A percentile compares a stretch with the other conserved stretches of the same genome.
These are phyloP conservation scores for Danio choprae DNA, from an alignment of 2,797 vertebrate genomes.

Conservation along the genomic window DNA sequence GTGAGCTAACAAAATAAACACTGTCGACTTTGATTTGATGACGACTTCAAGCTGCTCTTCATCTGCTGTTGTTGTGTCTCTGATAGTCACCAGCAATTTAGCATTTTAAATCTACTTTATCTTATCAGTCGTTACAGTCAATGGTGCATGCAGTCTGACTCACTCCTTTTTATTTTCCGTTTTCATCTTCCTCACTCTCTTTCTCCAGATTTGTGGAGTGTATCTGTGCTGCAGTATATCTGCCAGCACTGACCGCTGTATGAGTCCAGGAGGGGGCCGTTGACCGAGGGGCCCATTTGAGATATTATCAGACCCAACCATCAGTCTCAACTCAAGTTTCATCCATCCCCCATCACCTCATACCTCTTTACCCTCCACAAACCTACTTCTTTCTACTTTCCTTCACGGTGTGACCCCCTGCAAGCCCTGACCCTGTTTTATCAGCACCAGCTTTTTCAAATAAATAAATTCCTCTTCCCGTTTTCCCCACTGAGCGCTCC, in stretches of 20 bases:
- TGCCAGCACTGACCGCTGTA: constrained; percentile 42
- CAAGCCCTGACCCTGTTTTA: constrained; percentile 51
- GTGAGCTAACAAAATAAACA: no score
- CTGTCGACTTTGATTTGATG: no score
- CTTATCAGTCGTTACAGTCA: constrained; percentile 35
- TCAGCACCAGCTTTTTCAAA: constrained; percentile 59
- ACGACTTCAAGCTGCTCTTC: constrained; percentile 3
- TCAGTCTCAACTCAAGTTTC: constrained; percentile 73
- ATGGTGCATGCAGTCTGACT: constrained; percentile 32
- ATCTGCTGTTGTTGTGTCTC: background rate
- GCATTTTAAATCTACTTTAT: constrained; percentile 11
- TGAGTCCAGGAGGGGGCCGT: constrained; percentile 14
- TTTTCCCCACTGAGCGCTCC: background rate
- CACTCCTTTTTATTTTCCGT: constrained; percentile 10
- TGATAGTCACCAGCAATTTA: constrained; percentile 34
- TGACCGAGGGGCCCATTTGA: constrained; percentile 58
- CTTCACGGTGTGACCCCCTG: constrained; percentile 40
- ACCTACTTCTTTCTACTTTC: constrained; percentile 38
- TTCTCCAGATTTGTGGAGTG: constrained; percentile 16
- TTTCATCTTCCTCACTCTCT: constrained; percentile 1
- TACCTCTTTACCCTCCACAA: constrained; percentile 36
- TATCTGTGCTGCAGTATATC: constrained; percentile 40
- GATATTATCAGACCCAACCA: constrained; percentile 71
- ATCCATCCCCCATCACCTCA: constrained; percentile 50
- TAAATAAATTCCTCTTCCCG: constrained; percentile 43